These are phyloP conservation scores for Borostomias antarcticus DNA, from an alignment of 2,797 vertebrate species.

Conservation along the genomic window DNA sequence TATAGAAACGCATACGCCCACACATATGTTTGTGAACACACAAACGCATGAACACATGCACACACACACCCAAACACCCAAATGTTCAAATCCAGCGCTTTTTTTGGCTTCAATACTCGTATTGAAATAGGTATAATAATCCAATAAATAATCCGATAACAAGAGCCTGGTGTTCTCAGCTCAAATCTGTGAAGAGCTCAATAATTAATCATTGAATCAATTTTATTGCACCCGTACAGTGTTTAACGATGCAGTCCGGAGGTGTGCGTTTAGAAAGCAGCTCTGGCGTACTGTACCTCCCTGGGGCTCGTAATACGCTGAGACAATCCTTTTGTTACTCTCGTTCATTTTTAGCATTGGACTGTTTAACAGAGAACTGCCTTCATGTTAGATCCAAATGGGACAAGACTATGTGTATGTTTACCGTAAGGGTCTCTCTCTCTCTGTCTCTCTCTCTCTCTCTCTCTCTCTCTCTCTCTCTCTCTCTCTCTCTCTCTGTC, in stretches of 20 bases:
- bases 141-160: slow-evolving; percentile 62
- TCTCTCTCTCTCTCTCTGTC: too few relatives aligned
- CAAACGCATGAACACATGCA: slow-evolving; percentile 14
- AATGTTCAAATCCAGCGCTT: slow-evolving; percentile 32
- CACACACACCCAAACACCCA: neutral
- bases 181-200: slow-evolving; percentile 61
- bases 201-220: slow-evolving; percentile 70
- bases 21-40: slow-evolving; percentile 1
- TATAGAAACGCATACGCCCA: neutral
- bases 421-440: too few relatives aligned
- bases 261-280: slow-evolving; percentile 37
- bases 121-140: slow-evolving; percentile 58
- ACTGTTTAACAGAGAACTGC: too few relatives aligned
- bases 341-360: too few relatives aligned
- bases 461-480: too few relatives aligned
- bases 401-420: too few relatives aligned
- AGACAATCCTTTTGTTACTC: too few relatives aligned
- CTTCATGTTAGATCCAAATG: too few relatives aligned
- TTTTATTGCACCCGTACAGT: slow-evolving; percentile 55
- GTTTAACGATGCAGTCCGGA: slow-evolving; percentile 63
- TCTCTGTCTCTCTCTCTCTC: too few relatives aligned
- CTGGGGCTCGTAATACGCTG: too few relatives aligned
- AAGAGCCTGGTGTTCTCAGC: slow-evolving; percentile 59
- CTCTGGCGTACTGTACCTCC: neutral
- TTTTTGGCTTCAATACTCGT: slow-evolving; percentile 37